These are phyloP conservation scores for Drosophila yakuba DNA, from an alignment of 1,140 invertebrate genomes.

Conservation along the genomic window DNA sequence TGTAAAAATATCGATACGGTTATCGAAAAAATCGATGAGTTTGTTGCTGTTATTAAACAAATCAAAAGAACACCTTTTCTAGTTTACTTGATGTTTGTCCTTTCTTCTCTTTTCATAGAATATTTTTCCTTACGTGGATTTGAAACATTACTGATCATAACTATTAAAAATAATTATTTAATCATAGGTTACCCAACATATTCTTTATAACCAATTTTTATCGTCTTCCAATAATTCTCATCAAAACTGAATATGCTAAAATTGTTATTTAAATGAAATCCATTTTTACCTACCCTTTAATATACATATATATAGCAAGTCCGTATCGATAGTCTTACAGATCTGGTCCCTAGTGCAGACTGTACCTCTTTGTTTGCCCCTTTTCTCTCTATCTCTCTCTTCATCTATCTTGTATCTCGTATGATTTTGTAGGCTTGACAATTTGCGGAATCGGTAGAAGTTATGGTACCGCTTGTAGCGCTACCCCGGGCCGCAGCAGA, in stretches of 20 bases:
- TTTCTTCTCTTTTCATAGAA: no score
- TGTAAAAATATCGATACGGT: slow-evolving; percentile 30
- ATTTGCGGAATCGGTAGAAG: slow-evolving; percentile 85
- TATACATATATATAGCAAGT: no score
- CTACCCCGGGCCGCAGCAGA: slow-evolving; percentile 73
- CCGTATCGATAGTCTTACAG: slow-evolving; percentile 35
- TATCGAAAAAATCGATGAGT: slow-evolving; percentile 6
- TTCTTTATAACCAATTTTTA: no score
- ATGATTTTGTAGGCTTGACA: slow-evolving; percentile 84
- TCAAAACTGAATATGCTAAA: no score
- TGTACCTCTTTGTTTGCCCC: slow-evolving; percentile 20
- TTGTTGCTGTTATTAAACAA: neutral
- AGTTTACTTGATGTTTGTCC: no score
- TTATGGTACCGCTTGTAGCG: slow-evolving; percentile 82
- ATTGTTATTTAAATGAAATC: no score
- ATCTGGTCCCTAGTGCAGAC: slow-evolving; percentile 8
- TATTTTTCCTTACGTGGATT: no score
- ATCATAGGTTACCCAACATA: no score
- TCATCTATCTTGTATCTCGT: slow-evolving; percentile 71
- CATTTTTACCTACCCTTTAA: neutral
- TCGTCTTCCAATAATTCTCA: no score
- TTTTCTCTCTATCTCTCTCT: slow-evolving; percentile 48
- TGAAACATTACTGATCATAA: no score
- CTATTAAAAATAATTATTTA: no score
- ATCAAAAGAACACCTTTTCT: no score